Evolutionary conservation across 1,140 invertebrate genomes (phyloP).

Genomic region (Hyphantria cunea): DNA sequence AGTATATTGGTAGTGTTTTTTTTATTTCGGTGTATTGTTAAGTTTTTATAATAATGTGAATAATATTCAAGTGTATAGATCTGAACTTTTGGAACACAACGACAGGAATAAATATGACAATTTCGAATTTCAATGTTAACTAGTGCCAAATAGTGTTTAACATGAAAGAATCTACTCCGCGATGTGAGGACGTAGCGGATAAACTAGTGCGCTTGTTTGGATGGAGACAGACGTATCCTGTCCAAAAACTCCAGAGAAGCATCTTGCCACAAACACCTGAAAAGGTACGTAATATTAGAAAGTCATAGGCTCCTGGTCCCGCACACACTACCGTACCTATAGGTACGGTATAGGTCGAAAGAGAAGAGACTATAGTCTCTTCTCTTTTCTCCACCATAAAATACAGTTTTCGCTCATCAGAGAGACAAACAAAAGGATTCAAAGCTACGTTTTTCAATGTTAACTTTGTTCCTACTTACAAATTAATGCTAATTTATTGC

Average conservation of each 20-base stretch:
- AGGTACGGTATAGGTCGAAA: too few relatives aligned
- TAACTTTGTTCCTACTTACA: too few relatives aligned
- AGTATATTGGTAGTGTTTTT: too few relatives aligned
- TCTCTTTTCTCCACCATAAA: too few relatives aligned
- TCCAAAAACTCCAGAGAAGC: constrained; percentile 87
- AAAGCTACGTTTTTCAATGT: too few relatives aligned
- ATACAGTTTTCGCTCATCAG: too few relatives aligned
- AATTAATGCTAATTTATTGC: too few relatives aligned
- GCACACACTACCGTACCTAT: too few relatives aligned
- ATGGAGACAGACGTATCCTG: constrained; percentile 89
- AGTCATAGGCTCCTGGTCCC: too few relatives aligned
- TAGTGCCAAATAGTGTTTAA: constrained; percentile 33
- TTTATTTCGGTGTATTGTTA: background rate
- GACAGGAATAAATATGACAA: constrained; percentile 18
- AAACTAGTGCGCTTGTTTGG: constrained; percentile 88
- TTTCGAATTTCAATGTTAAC: background rate
- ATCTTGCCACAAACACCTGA: constrained; percentile 81
- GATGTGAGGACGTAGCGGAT: constrained; percentile 84
- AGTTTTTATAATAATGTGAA: background rate
- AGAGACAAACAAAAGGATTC: too few relatives aligned
- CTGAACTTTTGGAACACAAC: constrained; percentile 10
- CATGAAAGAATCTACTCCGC: constrained; percentile 75
- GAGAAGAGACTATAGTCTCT: too few relatives aligned
- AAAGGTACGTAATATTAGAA: constrained; percentile 39
- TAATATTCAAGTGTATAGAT: background rate